Conservation (phyloP, 1,140 invertebrate species). For the Pararge aegeria region DNA sequence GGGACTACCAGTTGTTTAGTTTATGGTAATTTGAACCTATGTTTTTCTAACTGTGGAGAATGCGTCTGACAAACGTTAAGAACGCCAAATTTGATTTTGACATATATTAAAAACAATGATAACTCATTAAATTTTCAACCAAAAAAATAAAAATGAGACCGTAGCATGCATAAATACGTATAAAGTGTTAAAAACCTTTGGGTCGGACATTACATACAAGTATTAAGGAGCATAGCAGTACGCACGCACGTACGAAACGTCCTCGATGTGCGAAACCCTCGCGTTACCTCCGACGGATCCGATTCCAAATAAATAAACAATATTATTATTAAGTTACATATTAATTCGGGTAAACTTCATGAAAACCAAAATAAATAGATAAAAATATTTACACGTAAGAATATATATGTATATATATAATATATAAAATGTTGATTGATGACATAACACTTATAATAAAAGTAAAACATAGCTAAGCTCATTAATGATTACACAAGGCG, state of each 20-base stretch:
- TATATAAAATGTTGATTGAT: conserved; percentile 77
- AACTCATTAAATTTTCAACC: too few relatives aligned
- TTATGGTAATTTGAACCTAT: too few relatives aligned
- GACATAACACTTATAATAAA: conserved; percentile 78
- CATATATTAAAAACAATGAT: too few relatives aligned
- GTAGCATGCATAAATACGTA: too few relatives aligned
- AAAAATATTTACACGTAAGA: conserved; percentile 70
- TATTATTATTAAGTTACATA: conserved; percentile 44
- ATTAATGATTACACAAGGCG: conserved; percentile 74
- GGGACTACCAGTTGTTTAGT: too few relatives aligned
- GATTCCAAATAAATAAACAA: conserved; percentile 48
- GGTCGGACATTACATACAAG: conserved; percentile 16
- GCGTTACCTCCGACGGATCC: conserved; percentile 30
- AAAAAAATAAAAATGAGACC: too few relatives aligned
- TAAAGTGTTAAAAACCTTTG: too few relatives aligned
- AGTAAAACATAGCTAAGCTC: conserved; percentile 78
- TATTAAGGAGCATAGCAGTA: conserved; percentile 15
- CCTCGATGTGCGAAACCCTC: conserved; percentile 27
- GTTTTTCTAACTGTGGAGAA: too few relatives aligned
- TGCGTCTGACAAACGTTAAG: too few relatives aligned
- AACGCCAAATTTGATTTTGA: too few relatives aligned
- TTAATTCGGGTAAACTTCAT: conserved; percentile 75
- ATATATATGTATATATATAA: conserved; percentile 40
- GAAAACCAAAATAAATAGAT: conserved; percentile 69
- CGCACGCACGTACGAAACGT: conserved; percentile 12